Evolutionary conservation across 1,140 invertebrate genomes (phyloP).

Genomic region (Drosophila sulfurigaster): DNA sequence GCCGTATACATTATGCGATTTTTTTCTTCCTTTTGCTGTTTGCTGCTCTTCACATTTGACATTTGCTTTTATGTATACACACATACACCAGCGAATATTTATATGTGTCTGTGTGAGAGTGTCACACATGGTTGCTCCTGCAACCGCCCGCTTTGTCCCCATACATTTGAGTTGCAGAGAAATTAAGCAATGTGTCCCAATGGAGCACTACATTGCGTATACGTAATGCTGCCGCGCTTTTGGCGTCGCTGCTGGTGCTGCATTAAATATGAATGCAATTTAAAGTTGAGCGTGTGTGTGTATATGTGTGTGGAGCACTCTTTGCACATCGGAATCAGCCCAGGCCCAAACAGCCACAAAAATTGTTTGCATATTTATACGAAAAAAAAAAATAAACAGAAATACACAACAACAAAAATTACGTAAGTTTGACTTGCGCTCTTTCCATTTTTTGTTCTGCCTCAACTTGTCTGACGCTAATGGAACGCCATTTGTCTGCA

Average conservation of each 20-base stretch:
- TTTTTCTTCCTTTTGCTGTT: slow-evolving; percentile 53
- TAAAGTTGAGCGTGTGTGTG: slow-evolving; percentile 61
- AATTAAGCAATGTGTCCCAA: slow-evolving; percentile 82
- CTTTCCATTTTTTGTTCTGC: slow-evolving; percentile 29
- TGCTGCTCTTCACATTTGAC: slow-evolving; percentile 66
- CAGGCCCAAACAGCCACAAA: slow-evolving; percentile 69
- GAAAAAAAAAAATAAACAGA: slow-evolving; percentile 31
- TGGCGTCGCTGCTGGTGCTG: slow-evolving; percentile 55
- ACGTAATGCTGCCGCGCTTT: slow-evolving; percentile 74
- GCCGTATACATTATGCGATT: slow-evolving; percentile 62
- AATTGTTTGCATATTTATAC: slow-evolving; percentile 79
- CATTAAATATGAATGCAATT: slow-evolving; percentile 84
- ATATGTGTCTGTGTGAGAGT: slow-evolving; percentile 53
- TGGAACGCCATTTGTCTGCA: slow-evolving; percentile 74
- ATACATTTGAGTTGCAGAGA: slow-evolving; percentile 55
- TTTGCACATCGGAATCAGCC: slow-evolving; percentile 27
- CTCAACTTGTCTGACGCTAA: slow-evolving; percentile 64
- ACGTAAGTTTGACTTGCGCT: slow-evolving; percentile 57
- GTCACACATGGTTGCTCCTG: slow-evolving; percentile 58
- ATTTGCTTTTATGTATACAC: slow-evolving; percentile 54
- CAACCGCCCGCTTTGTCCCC: slow-evolving; percentile 15
- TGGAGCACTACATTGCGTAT: slow-evolving; percentile 76
- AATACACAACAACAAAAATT: slow-evolving; percentile 15
- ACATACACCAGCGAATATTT: not conserved
- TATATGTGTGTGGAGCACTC: slow-evolving; percentile 21